These are phyloP conservation scores for Unio pictorum DNA, from an alignment of 2,888 invertebrate species.

Conservation along the genomic window DNA sequence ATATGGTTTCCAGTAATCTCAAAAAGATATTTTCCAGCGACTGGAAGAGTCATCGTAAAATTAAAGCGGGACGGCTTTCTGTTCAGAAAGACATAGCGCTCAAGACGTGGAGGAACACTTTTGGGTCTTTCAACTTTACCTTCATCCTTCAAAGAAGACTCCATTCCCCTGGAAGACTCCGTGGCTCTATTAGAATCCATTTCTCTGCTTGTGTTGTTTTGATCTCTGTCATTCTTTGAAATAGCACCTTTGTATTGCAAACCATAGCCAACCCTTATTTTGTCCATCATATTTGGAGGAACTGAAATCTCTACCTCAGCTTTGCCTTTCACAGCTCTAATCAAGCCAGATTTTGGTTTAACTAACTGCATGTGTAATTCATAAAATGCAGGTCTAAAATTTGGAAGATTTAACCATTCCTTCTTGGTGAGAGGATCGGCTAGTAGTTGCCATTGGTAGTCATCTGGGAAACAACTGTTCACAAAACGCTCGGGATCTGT, in stretches of 20 bases:
- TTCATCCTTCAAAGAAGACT: no score
- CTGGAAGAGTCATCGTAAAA: conserved; percentile 37
- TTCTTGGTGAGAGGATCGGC: conserved; percentile 26
- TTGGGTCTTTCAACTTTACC: background rate
- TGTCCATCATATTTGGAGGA: conserved; percentile 14
- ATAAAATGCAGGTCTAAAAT: conserved; percentile 44
- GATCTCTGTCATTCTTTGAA: no score
- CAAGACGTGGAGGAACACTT: conserved; percentile 15
- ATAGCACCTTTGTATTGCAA: conserved; percentile 2
- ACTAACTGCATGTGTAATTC: conserved; percentile 34
- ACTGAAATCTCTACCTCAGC: conserved; percentile 24
- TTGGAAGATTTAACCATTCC: conserved; percentile 39
- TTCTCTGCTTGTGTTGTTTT: no score
- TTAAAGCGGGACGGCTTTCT: conserved; percentile 28
- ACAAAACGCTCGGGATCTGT: conserved; percentile 45
- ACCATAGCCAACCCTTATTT: conserved; percentile 8
- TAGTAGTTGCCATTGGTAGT: conserved; percentile 45
- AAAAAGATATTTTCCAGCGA: conserved; percentile 36
- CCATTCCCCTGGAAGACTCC: no score
- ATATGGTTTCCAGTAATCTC: conserved; percentile 23
- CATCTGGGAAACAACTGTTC: conserved; percentile 42
- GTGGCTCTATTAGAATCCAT: no score
- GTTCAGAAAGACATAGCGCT: conserved; percentile 37
- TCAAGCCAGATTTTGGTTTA: conserved; percentile 20
- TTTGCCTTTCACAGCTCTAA: conserved; percentile 24